Percentiles rank a stretch among this genome's conserved stretches.
phyloP scores from a whole-genome alignment of 1,140 invertebrate genomes.

The Tachypleus tridentatus region DNA sequence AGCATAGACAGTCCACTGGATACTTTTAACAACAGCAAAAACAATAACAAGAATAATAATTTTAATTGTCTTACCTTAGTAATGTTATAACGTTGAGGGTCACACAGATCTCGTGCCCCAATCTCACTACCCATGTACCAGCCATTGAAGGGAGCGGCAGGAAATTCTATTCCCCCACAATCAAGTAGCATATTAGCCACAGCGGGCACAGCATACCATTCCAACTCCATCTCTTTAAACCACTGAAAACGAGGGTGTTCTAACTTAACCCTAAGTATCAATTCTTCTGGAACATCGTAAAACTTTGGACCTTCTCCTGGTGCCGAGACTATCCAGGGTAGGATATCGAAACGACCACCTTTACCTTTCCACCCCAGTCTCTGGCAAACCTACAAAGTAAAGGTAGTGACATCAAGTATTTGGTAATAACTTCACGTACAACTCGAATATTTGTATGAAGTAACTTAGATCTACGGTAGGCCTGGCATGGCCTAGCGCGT shows the following conservation, averaged over 20 bases:
- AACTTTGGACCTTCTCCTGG: constrained; percentile 81
- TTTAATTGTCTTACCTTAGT: constrained; percentile 22
- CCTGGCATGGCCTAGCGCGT: too few species aligned
- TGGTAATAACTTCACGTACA: too few species aligned
- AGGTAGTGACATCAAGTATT: background rate
- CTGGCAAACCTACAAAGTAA: constrained; percentile 53
- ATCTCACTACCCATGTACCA: constrained; percentile 30
- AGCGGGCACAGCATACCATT: constrained; percentile 32
- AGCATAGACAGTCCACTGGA: too few species aligned
- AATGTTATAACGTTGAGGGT: constrained; percentile 30
- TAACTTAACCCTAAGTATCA: constrained; percentile 69
- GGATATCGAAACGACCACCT: constrained; percentile 63
- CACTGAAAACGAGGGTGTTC: constrained; percentile 50
- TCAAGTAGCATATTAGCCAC: constrained; percentile 33
- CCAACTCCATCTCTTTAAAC: constrained; percentile 29
- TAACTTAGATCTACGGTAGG: too few species aligned
- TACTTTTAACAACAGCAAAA: constrained; percentile 10
- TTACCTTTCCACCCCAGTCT: constrained; percentile 80
- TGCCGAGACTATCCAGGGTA: constrained; percentile 77
- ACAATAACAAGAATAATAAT: constrained; percentile 23
- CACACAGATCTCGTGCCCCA: constrained; percentile 30
- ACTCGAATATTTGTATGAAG: too few species aligned
- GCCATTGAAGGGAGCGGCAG: constrained; percentile 32
- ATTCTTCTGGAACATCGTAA: constrained; percentile 76
- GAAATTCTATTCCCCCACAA: constrained; percentile 29